Conservation (phyloP, 2,797 vertebrate species). For the Karalla daura region DNA sequence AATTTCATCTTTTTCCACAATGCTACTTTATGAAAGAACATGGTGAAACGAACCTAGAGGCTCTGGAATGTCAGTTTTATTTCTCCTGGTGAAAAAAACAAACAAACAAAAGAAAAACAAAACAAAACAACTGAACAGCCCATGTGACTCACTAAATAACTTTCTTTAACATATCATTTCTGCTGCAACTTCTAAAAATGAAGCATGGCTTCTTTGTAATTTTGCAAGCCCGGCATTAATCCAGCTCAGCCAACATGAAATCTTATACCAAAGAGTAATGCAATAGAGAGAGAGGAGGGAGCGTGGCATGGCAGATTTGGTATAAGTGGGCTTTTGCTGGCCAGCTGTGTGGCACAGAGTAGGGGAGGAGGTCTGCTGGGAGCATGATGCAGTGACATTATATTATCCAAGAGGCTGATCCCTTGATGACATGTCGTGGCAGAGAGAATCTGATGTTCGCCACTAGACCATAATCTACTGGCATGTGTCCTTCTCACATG, state of each 20-base stretch:
- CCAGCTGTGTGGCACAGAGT: slow-evolving; percentile 6
- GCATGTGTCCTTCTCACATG: slow-evolving; percentile 41
- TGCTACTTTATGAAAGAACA: slow-evolving; percentile 25
- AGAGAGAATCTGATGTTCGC: slow-evolving; percentile 20
- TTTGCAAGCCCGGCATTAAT: slow-evolving; percentile 25
- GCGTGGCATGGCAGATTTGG: slow-evolving; percentile 21
- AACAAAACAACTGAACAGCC: not conserved
- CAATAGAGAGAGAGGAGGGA: slow-evolving; percentile 3
- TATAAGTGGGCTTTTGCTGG: not conserved
- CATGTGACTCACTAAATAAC: not conserved
- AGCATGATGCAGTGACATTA: slow-evolving; percentile 31
- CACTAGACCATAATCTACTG: slow-evolving; percentile 33
- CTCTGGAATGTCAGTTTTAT: no score
- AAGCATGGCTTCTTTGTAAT: no score
- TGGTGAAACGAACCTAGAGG: not conserved
- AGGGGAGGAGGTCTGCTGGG: not conserved
- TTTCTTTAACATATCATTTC: no score
- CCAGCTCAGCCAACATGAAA: slow-evolving; percentile 13
- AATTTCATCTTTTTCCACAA: not conserved
- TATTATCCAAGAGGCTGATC: slow-evolving; percentile 47
- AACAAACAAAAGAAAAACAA: no score
- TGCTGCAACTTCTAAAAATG: no score
- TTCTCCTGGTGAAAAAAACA: no score
- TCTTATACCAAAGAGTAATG: slow-evolving; percentile 1
- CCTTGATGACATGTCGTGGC: slow-evolving; percentile 35